Percentiles rank a stretch among this genome's conserved stretches.
These are phyloP conservation scores for Lasioglossum baleicum DNA, from an alignment of 1,140 invertebrate species.

Conservation along the genomic window DNA sequence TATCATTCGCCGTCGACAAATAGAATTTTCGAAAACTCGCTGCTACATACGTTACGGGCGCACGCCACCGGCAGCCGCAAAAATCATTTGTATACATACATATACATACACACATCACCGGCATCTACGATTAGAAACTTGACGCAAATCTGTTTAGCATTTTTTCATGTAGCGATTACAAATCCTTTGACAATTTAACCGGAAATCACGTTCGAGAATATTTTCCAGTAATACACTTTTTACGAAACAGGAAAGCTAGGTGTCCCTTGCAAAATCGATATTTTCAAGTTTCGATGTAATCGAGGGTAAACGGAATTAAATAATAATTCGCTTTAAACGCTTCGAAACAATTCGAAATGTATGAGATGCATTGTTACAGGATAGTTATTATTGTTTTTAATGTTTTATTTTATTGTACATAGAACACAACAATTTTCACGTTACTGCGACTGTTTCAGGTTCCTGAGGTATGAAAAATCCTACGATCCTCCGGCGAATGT, in stretches of 20 bases:
- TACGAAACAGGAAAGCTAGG: neutral
- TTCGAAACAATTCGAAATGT: neutral
- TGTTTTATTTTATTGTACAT: neutral
- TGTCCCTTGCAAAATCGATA: neutral
- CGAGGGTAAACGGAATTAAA: neutral
- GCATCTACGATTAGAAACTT: neutral
- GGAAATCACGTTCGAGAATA: neutral
- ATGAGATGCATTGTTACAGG: neutral
- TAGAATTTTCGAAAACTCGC: no score
- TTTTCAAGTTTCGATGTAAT: neutral
- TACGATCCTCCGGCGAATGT: constrained; percentile 86
- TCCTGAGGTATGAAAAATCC: constrained; percentile 86
- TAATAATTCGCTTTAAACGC: neutral
- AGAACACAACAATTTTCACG: neutral
- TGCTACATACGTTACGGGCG: no score
- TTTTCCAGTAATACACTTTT: neutral
- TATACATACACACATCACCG: no score
- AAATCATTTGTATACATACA: neutral
- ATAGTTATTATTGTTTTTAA: neutral
- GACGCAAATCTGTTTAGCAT: neutral
- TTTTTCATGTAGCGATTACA: neutral
- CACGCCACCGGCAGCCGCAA: neutral
- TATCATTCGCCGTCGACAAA: no score
- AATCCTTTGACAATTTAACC: neutral
- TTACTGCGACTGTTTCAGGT: constrained; percentile 81